Conservation (phyloP, 2,888 invertebrate species). For the Celastrina argiolus region DNA sequence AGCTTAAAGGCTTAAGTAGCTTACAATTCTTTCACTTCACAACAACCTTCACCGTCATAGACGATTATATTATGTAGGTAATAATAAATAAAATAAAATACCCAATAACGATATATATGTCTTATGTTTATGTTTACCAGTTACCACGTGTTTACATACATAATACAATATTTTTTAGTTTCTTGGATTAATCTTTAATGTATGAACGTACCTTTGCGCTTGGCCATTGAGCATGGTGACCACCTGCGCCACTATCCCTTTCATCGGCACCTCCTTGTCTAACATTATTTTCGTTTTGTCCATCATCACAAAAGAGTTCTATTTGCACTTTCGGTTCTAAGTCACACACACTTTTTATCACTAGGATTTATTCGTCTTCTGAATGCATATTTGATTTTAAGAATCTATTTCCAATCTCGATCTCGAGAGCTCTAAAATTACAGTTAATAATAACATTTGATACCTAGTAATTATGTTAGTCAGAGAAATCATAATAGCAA, state of each 20-base stretch:
- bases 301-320: slow-evolving; percentile 56
- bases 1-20: no score
- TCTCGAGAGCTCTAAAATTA: background rate
- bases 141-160: no score
- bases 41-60: no score
- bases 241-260: slow-evolving; percentile 73
- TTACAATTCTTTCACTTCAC: no score
- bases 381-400: background rate
- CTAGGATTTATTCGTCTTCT: background rate
- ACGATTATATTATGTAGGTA: no score
- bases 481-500: background rate
- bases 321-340: slow-evolving; percentile 23
- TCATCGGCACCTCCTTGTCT: slow-evolving; percentile 69
- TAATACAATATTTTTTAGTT: no score
- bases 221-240: slow-evolving; percentile 74
- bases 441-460: background rate
- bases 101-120: no score
- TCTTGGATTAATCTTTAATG: background rate
- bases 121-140: no score
- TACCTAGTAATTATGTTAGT: background rate
- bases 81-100: no score
- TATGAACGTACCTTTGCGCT: slow-evolving; percentile 58
- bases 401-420: no score
- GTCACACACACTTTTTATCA: slow-evolving; percentile 17
- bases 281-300: slow-evolving; percentile 55